These are phyloP conservation scores for Acromyrmex charruanus DNA, from an alignment of 1,140 invertebrate species.

Conservation along the genomic window DNA sequence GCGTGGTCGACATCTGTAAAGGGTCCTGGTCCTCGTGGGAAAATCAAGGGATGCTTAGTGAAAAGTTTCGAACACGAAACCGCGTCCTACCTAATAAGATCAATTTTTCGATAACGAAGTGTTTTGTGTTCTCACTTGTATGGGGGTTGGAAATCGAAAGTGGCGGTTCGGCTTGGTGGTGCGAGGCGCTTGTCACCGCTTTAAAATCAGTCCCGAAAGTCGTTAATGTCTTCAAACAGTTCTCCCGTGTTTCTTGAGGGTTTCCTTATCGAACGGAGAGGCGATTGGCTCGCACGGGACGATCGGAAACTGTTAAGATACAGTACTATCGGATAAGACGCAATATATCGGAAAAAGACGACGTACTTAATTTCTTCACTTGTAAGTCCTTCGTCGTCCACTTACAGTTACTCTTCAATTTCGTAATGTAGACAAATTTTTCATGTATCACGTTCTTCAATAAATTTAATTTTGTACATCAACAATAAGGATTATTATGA, in stretches of 20 bases:
- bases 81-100: constrained; percentile 80
- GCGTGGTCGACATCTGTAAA: neutral
- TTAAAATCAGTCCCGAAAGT: constrained; percentile 78
- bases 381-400: neutral
- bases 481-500: neutral
- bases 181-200: constrained; percentile 59
- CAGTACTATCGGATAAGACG: constrained; percentile 1
- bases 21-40: constrained; percentile 58
- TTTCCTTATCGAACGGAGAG: constrained; percentile 48
- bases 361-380: constrained; percentile 17
- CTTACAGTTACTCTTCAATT: neutral
- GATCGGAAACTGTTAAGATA: constrained; percentile 51
- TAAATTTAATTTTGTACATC: neutral
- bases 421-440: too few species aligned
- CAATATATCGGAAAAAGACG: neutral
- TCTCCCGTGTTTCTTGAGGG: constrained; percentile 67
- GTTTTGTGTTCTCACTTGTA: constrained; percentile 69
- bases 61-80: constrained; percentile 61
- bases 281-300: neutral
- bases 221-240: constrained; percentile 76
- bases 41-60: constrained; percentile 59
- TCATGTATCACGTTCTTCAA: too few species aligned
- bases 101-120: constrained; percentile 84
- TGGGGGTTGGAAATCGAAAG: constrained; percentile 16
- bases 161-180: constrained; percentile 43